Conservation (phyloP, 2,113 vertebrate genomes). For the Peromyscus maniculatus region DNA sequence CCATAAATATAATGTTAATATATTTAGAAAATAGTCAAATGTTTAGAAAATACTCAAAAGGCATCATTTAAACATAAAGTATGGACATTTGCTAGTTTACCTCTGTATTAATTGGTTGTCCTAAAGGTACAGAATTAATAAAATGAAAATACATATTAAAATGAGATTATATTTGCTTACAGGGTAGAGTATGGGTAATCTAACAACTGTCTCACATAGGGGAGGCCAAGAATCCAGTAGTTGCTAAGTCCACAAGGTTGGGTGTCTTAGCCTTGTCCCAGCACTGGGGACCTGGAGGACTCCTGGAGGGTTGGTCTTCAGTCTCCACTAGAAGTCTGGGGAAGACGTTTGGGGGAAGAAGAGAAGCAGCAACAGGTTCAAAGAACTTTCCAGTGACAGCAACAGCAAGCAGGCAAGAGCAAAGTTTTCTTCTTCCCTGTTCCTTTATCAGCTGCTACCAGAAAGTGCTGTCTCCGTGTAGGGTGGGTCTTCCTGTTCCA, state of each 20-base stretch:
- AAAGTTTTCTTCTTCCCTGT: not conserved
- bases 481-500: not conserved
- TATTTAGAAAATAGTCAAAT: slow-evolving; percentile 54
- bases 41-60: slow-evolving; percentile 24
- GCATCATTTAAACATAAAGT: slow-evolving; percentile 26
- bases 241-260: not conserved
- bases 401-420: not conserved
- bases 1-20: slow-evolving; percentile 3
- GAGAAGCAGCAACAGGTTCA: not conserved
- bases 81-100: not conserved
- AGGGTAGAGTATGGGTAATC: not conserved
- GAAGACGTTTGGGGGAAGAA: not conserved
- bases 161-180: not conserved
- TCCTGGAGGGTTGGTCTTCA: not conserved
- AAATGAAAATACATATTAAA: not conserved
- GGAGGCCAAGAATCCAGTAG: not conserved
- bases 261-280: not conserved
- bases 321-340: not conserved
- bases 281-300: not conserved
- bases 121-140: not conserved
- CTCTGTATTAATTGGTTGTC: not conserved
- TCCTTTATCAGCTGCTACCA: not conserved
- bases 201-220: too few species aligned
- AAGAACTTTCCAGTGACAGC: not conserved
- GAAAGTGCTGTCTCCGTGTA: too few species aligned